phyloP scores from a whole-genome alignment of 2,797 vertebrate genomes.

The Sylvilagus floridanus region DNA sequence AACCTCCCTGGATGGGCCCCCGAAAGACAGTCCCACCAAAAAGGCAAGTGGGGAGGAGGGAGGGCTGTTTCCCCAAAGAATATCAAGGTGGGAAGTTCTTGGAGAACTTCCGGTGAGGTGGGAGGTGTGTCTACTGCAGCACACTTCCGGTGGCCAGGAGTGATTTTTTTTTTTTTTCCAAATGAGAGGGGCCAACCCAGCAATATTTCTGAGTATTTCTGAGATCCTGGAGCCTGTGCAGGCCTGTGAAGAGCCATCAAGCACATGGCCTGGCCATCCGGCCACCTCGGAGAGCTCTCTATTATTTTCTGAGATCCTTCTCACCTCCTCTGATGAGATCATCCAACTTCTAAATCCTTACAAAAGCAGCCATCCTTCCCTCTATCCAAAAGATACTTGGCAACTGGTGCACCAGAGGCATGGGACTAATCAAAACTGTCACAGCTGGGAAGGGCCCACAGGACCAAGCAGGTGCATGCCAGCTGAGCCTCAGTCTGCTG shows the following conservation, averaged over 20 bases:
- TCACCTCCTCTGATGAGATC: background rate
- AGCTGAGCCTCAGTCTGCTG: background rate
- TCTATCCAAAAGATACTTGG: background rate
- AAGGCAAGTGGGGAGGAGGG: background rate
- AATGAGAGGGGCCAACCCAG: background rate
- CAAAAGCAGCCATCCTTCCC: conserved; percentile 2
- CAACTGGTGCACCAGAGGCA: background rate
- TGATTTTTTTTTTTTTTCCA: background rate
- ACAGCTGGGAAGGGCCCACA: background rate
- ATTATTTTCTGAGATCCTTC: conserved; percentile 7
- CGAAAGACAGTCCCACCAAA: background rate
- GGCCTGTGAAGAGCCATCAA: conserved; percentile 25
- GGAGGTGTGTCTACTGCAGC: background rate
- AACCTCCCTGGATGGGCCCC: no score
- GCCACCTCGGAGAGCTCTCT: background rate
- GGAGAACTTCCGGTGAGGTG: background rate
- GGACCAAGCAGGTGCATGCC: background rate
- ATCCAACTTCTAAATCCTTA: background rate
- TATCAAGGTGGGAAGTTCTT: background rate
- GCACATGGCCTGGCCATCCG: background rate
- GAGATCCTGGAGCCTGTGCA: background rate
- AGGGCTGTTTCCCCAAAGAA: background rate
- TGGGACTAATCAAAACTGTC: conserved; percentile 1
- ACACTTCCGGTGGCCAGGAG: background rate
- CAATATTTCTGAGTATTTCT: background rate